Percentiles rank a stretch among this genome's conserved stretches.
phyloP scores from a whole-genome alignment of 2,888 invertebrate species.

The Hydropsyche betteni region DNA sequence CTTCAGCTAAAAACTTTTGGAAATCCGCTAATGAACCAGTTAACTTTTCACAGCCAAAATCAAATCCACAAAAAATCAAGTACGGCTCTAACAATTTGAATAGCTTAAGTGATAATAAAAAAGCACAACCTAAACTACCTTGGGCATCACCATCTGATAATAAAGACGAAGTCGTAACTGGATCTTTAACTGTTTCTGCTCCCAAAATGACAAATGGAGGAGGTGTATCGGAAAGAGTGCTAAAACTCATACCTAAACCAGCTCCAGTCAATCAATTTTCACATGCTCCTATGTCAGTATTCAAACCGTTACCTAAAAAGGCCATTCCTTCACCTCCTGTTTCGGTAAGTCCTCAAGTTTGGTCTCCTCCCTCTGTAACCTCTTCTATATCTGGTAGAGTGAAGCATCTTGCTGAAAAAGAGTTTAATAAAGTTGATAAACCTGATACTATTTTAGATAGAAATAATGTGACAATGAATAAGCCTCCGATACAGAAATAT shows the following conservation, averaged over 20 bases:
- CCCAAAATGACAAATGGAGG: slow-evolving; percentile 52
- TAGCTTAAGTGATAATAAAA: slow-evolving; percentile 54
- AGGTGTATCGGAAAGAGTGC: slow-evolving; percentile 56
- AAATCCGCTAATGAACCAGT: slow-evolving; percentile 67
- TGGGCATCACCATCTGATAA: slow-evolving; percentile 59
- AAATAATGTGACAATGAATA: slow-evolving; percentile 41
- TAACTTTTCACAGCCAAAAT: slow-evolving; percentile 54
- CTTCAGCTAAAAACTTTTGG: slow-evolving; percentile 71
- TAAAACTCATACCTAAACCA: slow-evolving; percentile 67
- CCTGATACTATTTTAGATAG: slow-evolving; percentile 29
- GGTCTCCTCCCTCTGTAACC: slow-evolving; percentile 63
- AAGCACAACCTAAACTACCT: slow-evolving; percentile 56
- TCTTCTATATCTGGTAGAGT: slow-evolving; percentile 55
- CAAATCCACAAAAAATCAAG: slow-evolving; percentile 56
- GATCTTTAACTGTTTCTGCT: slow-evolving; percentile 57
- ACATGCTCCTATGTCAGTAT: slow-evolving; percentile 80
- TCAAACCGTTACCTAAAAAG: slow-evolving; percentile 68
- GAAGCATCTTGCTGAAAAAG: slow-evolving; percentile 39
- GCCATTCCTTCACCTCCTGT: slow-evolving; percentile 59
- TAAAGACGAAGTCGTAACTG: slow-evolving; percentile 59
- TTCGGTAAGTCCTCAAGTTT: slow-evolving; percentile 57
- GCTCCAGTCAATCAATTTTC: slow-evolving; percentile 76
- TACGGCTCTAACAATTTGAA: slow-evolving; percentile 52
- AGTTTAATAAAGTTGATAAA: slow-evolving; percentile 38
- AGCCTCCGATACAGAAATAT: slow-evolving; percentile 53